phyloP scores from a whole-genome alignment of 1,140 invertebrate genomes.

The Solenopsis invicta region DNA sequence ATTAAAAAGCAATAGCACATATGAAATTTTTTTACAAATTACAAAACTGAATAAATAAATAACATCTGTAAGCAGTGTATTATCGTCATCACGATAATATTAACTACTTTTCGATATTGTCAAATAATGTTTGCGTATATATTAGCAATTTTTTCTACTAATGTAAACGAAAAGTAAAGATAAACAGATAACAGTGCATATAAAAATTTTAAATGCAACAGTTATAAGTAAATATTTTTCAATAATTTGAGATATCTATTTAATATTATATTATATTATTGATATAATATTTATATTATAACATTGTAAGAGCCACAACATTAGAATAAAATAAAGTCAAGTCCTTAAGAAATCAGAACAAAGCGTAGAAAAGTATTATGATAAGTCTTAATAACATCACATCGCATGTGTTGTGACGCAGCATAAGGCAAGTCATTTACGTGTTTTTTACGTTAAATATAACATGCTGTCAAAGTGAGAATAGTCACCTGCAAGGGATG shows the following conservation, averaged over 20 bases:
- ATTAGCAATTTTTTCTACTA: neutral
- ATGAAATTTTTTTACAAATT: constrained; percentile 91
- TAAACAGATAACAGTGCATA: neutral
- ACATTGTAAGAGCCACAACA: too few species aligned
- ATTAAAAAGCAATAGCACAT: too few species aligned
- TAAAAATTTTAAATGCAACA: neutral
- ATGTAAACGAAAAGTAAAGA: neutral
- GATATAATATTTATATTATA: neutral
- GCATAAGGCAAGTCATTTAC: constrained; percentile 78
- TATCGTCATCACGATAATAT: constrained; percentile 96
- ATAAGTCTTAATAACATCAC: constrained; percentile 83
- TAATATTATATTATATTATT: too few species aligned
- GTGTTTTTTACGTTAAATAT: too few species aligned
- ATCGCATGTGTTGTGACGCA: constrained; percentile 79
- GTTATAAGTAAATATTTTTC: constrained; percentile 4
- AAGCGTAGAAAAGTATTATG: neutral
- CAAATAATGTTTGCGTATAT: constrained; percentile 1
- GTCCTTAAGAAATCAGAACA: neutral
- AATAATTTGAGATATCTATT: neutral
- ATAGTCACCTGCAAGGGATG: too few species aligned
- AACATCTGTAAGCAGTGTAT: constrained; percentile 95
- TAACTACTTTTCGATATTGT: constrained; percentile 92
- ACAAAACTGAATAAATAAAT: constrained; percentile 97
- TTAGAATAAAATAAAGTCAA: neutral
- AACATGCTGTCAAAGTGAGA: too few species aligned